Evolutionary conservation across 2,113 vertebrate species (phyloP).

Genomic region (Meleagris gallopavo): DNA sequence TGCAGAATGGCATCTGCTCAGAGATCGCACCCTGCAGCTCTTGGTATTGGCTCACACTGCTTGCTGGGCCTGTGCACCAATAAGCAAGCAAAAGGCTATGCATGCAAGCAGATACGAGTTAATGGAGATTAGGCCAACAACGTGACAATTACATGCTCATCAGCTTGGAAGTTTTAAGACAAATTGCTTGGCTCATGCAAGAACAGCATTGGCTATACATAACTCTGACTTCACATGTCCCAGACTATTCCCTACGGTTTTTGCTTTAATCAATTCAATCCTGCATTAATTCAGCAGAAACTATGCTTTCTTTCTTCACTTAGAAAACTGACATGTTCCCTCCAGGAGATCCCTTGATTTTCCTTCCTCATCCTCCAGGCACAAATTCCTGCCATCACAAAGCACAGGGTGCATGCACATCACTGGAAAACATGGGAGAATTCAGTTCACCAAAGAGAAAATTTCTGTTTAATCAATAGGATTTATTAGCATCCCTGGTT

Average conservation of each 20-base stretch:
- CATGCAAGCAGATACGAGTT: background rate
- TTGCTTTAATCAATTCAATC: background rate
- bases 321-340: background rate
- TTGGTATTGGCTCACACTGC: background rate
- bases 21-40: background rate
- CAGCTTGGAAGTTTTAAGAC: constrained; percentile 22
- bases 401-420: background rate
- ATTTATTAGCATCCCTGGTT: background rate
- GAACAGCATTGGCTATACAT: background rate
- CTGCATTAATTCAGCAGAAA: background rate
- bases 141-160: constrained; percentile 50
- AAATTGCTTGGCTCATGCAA: constrained; percentile 19
- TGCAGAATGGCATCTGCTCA: background rate
- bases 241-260: background rate
- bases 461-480: background rate
- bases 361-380: background rate
- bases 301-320: background rate
- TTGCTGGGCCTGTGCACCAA: background rate
- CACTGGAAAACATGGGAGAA: background rate
- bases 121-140: constrained; percentile 4
- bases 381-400: background rate
- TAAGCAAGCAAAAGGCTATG: background rate
- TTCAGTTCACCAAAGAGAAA: background rate
- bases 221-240: background rate
- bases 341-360: background rate